Evolutionary conservation across 2,113 vertebrate genomes (phyloP).

Genomic region (Struthidea cinerea): DNA sequence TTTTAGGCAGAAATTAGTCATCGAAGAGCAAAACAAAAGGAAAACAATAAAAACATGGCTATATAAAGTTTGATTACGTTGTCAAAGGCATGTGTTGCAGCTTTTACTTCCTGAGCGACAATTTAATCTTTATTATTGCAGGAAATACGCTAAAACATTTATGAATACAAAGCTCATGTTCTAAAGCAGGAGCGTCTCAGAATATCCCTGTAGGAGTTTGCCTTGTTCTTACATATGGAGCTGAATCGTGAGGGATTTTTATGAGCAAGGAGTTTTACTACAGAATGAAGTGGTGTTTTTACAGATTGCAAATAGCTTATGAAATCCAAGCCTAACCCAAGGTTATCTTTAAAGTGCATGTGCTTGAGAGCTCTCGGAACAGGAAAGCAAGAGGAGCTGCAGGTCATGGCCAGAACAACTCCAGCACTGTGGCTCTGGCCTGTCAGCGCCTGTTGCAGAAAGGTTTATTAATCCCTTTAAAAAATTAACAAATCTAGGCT

Average conservation of each 20-base stretch:
- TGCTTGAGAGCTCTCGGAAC: not conserved
- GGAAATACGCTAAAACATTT: not conserved
- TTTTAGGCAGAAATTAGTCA: constrained; percentile 23
- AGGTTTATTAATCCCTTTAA: not conserved
- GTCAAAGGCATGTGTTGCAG: not conserved
- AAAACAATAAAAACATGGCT: constrained; percentile 43
- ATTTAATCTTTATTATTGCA: constrained; percentile 50
- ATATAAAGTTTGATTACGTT: constrained; percentile 27
- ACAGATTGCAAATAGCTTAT: not conserved
- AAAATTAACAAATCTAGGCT: not conserved
- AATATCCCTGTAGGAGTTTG: not conserved
- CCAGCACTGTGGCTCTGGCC: not conserved
- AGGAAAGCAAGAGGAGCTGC: not conserved
- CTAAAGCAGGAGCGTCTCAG: not conserved
- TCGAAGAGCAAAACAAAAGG: constrained; percentile 37
- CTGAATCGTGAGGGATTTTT: not conserved
- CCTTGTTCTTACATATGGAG: not conserved
- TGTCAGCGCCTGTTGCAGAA: not conserved
- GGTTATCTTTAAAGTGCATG: not conserved
- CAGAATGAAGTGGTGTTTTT: not conserved
- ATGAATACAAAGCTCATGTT: not conserved
- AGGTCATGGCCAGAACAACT: not conserved
- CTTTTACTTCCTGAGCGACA: constrained; percentile 4
- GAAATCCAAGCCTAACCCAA: not conserved
- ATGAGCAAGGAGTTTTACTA: not conserved